These are phyloP conservation scores for Vulpes vulpes DNA, from an alignment of 2,113 vertebrate species.

Conservation along the genomic window DNA sequence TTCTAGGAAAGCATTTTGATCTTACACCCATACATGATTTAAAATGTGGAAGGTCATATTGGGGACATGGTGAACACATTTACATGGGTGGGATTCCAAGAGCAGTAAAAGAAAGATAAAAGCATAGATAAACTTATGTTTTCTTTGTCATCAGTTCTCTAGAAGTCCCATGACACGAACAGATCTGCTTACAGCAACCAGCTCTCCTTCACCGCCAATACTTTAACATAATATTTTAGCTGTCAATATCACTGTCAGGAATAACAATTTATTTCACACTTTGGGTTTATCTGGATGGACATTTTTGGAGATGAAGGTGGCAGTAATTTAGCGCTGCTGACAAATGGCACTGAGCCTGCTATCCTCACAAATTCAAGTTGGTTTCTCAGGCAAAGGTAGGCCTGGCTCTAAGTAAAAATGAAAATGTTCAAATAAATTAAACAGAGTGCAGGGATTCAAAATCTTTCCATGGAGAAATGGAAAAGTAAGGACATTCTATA, in stretches of 20 bases:
- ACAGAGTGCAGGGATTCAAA: neutral
- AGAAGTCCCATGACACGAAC: neutral
- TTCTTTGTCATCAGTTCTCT: neutral
- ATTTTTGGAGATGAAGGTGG: constrained; percentile 40
- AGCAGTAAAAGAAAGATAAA: neutral
- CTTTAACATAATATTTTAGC: neutral
- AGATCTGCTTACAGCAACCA: neutral
- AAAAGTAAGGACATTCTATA: neutral
- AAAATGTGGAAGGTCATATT: neutral
- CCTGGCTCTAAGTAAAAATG: constrained; percentile 32
- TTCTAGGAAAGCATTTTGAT: neutral
- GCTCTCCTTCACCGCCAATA: neutral
- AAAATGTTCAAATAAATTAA: constrained; percentile 45
- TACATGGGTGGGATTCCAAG: neutral
- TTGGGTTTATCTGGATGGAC: constrained; percentile 31
- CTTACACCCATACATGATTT: neutral
- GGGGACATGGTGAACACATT: neutral
- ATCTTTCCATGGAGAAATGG: neutral
- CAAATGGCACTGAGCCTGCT: neutral
- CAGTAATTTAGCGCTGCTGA: neutral
- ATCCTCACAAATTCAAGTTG: neutral
- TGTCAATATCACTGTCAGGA: neutral
- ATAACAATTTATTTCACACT: constrained; percentile 20
- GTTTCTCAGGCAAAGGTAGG: constrained; percentile 22
- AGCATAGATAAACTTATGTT: neutral